Evolutionary conservation across 2,797 vertebrate species (phyloP), one percentile per base, ranked within the genome.

Genomic region (Acipenser ruthenus): DNA sequence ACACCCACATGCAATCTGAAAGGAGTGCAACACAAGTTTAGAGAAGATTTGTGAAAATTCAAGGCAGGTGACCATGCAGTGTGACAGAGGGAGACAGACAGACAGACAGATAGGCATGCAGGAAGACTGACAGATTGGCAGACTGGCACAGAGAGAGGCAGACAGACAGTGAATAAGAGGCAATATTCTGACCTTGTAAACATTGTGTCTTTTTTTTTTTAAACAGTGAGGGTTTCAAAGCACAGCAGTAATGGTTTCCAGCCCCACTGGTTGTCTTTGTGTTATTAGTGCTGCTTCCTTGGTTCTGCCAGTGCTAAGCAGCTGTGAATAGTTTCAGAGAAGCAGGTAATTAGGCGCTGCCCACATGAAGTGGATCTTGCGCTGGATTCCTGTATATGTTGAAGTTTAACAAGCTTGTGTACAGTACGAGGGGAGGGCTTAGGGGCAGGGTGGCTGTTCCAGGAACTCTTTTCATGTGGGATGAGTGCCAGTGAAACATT

Each of bases 381-480:
- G 11, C 55, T 58, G 55, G 55, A n/a, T 58, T 58, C 23, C 23
- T 37, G 23, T 12, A 58, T 58, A 13, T 12, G 12, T 11, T n/a
- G 1, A n/a, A 18, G 15, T 37, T 50, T 64, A 72, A 49, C 56
- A 61, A 63, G 50, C 8, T 59, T 47, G 53, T 63, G 13, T 13
- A 18, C 37, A 2, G n/a, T 37, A 37, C 15, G 15, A 18, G 15
- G 15, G 15, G 15, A 37, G 49, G 56, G 64, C 49, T 53, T 52
- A 52, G 10, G 58, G 11, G 56, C 51, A 49, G 18, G 11, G 10
- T 50, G 10, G 52, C 63, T 15, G 50, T 4, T 62, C 23, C n/a
- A 7, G 51, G 49, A 53, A 65, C 13, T 9, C 55, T 12, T 67
- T 60, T 67, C 49, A 67, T 62, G 59, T 67, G 59, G 58, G 49